A percentile compares a stretch with the other conserved stretches of the same genome.
Conservation (phyloP, 2,888 invertebrate genomes). For the Arenicola marina region DNA sequence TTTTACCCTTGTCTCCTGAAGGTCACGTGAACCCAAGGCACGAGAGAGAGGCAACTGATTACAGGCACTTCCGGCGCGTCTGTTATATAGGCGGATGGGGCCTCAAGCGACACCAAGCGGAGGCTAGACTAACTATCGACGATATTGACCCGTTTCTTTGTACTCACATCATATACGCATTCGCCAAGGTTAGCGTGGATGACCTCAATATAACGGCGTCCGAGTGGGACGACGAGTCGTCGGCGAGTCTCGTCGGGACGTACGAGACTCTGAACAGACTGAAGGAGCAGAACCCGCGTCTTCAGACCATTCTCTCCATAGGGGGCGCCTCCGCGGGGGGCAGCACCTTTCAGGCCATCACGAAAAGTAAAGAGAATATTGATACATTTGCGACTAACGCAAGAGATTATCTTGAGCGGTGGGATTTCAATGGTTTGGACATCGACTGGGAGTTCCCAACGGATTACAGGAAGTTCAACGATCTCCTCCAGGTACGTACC, state of each 20-base stretch:
- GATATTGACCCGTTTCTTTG: background rate
- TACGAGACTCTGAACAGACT: constrained; percentile 78
- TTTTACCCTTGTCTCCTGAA: too few relatives aligned
- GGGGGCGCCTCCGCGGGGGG: constrained; percentile 80
- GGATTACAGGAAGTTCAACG: background rate
- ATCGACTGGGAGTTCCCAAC: constrained; percentile 91
- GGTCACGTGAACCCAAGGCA: too few relatives aligned
- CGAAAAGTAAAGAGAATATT: constrained; percentile 24
- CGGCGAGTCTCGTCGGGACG: constrained; percentile 26
- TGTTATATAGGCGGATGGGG: background rate
- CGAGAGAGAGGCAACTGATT: too few relatives aligned
- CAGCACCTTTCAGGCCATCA: constrained; percentile 38
- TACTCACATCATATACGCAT: background rate
- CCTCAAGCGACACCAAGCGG: background rate
- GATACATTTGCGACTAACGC: constrained; percentile 3
- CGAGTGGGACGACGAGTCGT: constrained; percentile 4
- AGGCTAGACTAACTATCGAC: background rate
- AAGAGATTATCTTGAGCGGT: constrained; percentile 6
- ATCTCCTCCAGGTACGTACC: background rate
- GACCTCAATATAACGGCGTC: background rate
- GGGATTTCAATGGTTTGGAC: constrained; percentile 80
- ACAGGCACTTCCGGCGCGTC: too few relatives aligned
- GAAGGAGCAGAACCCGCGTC: constrained; percentile 69
- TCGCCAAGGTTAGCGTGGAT: background rate
- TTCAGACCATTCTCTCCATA: constrained; percentile 80